Evolutionary conservation across 2,888 invertebrate species (phyloP).

Genomic region (Drosophila nigricruria): DNA sequence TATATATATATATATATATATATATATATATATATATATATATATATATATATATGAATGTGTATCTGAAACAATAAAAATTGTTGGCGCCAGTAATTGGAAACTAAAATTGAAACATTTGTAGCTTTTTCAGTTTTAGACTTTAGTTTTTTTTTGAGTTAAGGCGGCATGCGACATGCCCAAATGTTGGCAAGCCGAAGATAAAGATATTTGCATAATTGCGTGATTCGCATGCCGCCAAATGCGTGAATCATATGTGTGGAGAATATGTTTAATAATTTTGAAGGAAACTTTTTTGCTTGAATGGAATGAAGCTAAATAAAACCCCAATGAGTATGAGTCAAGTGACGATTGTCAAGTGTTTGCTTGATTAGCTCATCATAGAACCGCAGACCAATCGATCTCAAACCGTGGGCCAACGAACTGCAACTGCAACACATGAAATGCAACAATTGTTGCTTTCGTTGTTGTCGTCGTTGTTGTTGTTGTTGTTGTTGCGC

Average conservation of each 20-base stretch:
- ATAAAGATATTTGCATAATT: conserved; percentile 74
- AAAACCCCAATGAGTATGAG: conserved; percentile 51
- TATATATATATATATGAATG: conserved; percentile 3
- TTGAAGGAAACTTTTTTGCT: conserved; percentile 18
- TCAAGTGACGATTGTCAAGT: conserved; percentile 48
- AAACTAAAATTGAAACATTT: conserved; percentile 54
- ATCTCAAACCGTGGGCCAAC: conserved; percentile 45
- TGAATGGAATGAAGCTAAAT: conserved; percentile 4
- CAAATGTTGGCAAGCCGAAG: conserved; percentile 55
- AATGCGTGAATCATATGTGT: conserved; percentile 57
- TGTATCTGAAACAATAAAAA: conserved; percentile 56
- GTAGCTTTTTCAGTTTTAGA: conserved; percentile 9
- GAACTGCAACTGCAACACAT: conserved; percentile 54
- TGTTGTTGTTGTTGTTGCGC: conserved; percentile 17
- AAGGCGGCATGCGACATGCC: conserved; percentile 44
- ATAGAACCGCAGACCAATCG: conserved; percentile 13
- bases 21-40: neutral
- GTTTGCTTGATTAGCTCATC: conserved; percentile 47
- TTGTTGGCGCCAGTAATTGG: conserved; percentile 69
- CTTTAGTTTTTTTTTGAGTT: conserved; percentile 17
- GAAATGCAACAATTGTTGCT: conserved; percentile 51
- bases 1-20: neutral
- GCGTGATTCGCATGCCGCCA: conserved; percentile 73
- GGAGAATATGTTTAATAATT: conserved; percentile 20
- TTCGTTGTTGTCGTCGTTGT: neutral